Percentiles rank a stretch among this genome's conserved stretches.
phyloP scores from a whole-genome alignment of 1,140 invertebrate genomes.

The Phymorhynchus buccinoides region DNA sequence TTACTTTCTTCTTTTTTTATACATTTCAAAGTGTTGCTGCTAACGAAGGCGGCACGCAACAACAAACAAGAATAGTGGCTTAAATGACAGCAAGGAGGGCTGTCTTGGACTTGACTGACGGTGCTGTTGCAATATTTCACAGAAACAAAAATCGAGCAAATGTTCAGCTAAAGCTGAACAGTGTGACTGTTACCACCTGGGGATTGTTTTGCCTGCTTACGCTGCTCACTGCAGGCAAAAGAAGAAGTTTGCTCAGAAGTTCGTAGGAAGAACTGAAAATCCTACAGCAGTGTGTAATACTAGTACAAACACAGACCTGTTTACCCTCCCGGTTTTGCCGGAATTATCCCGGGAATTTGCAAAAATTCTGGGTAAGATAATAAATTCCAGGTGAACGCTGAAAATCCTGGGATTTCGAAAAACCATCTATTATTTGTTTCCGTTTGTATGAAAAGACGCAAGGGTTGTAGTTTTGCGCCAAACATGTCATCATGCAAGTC shows the following conservation, averaged over 20 bases:
- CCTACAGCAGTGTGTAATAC: not conserved
- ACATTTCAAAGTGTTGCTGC: not conserved
- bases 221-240: not conserved
- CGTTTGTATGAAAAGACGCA: too few species aligned
- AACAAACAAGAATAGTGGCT: not conserved
- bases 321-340: too few species aligned
- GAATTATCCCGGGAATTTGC: too few species aligned
- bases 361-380: too few species aligned
- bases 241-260: not conserved
- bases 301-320: too few species aligned
- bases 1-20: not conserved
- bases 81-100: not conserved
- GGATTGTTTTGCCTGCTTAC: slow-evolving; percentile 8
- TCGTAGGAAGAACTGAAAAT: slow-evolving; percentile 7
- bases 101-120: not conserved
- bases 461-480: too few species aligned
- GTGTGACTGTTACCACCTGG: not conserved
- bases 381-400: too few species aligned
- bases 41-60: too few species aligned
- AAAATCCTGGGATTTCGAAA: too few species aligned
- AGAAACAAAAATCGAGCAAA: not conserved
- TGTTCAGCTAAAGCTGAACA: not conserved
- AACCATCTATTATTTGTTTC: too few species aligned
- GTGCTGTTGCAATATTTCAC: slow-evolving; percentile 35
- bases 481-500: too few species aligned